Percentiles rank a stretch among this genome's conserved stretches.
phyloP scores from a whole-genome alignment of 1,140 invertebrate species.

The Drosophila kurseongensis region DNA sequence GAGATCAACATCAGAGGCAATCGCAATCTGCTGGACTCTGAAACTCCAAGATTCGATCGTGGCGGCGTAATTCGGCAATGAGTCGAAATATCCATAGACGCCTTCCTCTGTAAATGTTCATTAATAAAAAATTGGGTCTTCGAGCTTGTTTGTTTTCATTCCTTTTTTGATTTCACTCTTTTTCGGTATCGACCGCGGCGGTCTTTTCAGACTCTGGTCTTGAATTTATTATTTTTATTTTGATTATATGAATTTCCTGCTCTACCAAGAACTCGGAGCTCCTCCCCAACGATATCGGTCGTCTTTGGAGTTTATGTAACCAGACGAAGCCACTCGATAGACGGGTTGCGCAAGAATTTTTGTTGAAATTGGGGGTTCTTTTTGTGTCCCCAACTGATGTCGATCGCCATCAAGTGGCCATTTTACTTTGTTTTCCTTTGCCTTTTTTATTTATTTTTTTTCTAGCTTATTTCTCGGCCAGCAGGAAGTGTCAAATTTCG shows the following conservation, averaged over 20 bases:
- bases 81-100: neutral
- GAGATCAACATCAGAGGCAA: conserved; percentile 26
- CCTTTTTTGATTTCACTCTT: conserved; percentile 9
- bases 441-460: conserved; percentile 60
- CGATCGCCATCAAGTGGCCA: conserved; percentile 61
- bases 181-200: conserved; percentile 2
- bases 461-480: conserved; percentile 35
- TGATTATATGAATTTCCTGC: conserved; percentile 65
- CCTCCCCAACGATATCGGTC: conserved; percentile 10
- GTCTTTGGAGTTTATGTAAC: conserved; percentile 58
- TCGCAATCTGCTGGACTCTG: conserved; percentile 12
- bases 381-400: conserved; percentile 6
- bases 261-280: conserved; percentile 47
- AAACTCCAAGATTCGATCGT: too few species aligned
- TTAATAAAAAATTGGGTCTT: conserved; percentile 29
- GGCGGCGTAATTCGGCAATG: conserved; percentile 73
- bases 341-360: conserved; percentile 68
- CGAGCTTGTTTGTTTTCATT: conserved; percentile 65
- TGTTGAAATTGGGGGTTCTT: conserved; percentile 48
- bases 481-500: conserved; percentile 74
- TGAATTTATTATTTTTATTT: conserved; percentile 32
- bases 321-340: conserved; percentile 40
- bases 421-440: conserved; percentile 61
- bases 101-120: conserved; percentile 23
- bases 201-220: conserved; percentile 20